Evolutionary conservation across 2,113 vertebrate species (phyloP).

Genomic region (Elaphurus davidianus): DNA sequence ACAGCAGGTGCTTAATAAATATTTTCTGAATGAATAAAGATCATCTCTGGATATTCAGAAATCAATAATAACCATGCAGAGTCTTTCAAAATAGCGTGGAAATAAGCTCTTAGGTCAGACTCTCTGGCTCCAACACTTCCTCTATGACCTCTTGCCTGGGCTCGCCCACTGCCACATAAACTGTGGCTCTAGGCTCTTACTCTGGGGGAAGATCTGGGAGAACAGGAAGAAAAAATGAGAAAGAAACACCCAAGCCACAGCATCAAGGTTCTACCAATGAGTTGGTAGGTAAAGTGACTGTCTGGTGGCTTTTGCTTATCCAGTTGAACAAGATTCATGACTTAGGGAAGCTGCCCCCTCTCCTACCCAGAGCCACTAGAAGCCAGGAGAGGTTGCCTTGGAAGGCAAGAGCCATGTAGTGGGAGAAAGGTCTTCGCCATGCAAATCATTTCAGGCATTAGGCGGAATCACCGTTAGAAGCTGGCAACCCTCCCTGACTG

Average conservation of each 20-base stretch:
- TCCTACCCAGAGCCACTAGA: background rate
- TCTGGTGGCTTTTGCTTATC: background rate
- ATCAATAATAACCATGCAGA: background rate
- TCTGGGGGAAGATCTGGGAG: background rate
- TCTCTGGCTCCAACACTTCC: background rate
- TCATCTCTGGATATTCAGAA: background rate
- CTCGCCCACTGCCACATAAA: background rate
- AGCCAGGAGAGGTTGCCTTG: background rate
- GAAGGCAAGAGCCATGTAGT: background rate
- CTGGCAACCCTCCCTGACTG: constrained; percentile 56
- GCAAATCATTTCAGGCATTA: background rate
- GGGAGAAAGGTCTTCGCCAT: background rate
- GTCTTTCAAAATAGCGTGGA: background rate
- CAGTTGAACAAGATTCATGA: background rate
- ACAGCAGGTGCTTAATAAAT: background rate
- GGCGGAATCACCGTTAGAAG: background rate
- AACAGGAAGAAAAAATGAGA: background rate
- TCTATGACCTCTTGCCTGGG: background rate
- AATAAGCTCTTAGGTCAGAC: background rate
- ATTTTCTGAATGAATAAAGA: background rate
- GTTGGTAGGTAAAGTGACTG: background rate
- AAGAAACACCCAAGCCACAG: background rate
- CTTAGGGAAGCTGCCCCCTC: background rate
- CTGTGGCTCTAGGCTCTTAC: background rate
- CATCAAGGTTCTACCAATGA: too few relatives aligned